These are phyloP conservation scores for Corydoras sp. DNA, from an alignment of 2,113 vertebrate species.

Conservation along the genomic window DNA sequence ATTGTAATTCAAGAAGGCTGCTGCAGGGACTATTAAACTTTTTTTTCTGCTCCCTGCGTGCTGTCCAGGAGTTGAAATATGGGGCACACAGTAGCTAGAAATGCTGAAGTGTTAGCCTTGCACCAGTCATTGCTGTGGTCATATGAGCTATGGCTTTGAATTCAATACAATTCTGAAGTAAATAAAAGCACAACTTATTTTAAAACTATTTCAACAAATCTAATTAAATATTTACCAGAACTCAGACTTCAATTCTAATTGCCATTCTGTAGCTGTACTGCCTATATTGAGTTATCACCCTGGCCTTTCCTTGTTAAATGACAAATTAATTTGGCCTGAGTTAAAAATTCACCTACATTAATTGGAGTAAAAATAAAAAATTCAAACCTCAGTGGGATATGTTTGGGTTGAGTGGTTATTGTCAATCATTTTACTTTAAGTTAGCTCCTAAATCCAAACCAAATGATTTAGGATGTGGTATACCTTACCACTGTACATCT, in stretches of 20 bases:
- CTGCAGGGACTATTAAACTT: constrained; percentile 8
- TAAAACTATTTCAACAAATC: background rate
- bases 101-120: constrained; percentile 7
- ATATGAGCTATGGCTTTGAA: constrained; percentile 29
- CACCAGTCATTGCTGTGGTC: constrained; percentile 16
- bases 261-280: background rate
- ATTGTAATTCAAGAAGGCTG: no score
- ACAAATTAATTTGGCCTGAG: no score
- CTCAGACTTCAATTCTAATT: background rate
- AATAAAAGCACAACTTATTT: constrained; percentile 7
- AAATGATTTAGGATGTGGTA: no score
- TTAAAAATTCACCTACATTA: no score
- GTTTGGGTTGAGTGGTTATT: no score
- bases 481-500: no score
- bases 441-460: no score
- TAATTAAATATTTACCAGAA: no score
- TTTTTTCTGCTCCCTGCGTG: constrained; percentile 9
- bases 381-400: no score
- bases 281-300: background rate
- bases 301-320: no score
- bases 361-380: no score
- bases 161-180: constrained; percentile 2
- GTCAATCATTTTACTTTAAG: no score
- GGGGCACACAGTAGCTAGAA: constrained; percentile 25
- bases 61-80: constrained; percentile 10